Evolutionary conservation across 1,140 invertebrate species (phyloP), one percentile per base, ranked within the genome.

Genomic region (Palaemon carinicauda): DNA sequence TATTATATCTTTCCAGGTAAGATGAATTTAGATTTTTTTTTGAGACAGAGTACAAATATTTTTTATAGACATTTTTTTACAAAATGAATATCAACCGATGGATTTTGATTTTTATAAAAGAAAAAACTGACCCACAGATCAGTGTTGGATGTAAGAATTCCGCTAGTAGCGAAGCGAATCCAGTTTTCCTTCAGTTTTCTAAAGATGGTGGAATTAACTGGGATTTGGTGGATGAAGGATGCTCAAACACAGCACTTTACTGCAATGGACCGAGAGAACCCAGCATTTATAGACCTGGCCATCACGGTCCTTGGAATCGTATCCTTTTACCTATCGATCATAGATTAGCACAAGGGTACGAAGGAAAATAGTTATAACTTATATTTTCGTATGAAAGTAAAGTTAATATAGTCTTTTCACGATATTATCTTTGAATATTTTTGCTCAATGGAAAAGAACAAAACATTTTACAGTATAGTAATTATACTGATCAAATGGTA

Each of bases 281-380:
- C 56, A 92, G 91, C 83, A 89, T 90, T 51, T 92, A 92, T 84
- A 87, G 89, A 53, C 91, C 92, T 15, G 91, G 91, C 27, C 90
- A 91, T 52, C 91, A 91, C 83, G 89, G 89, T n/a, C 92, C 92
- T 87, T 92, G 92, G 92, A 92, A 91, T 9, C 82, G 92, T 41
- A 89, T 92, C 14, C 92, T 92, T 9, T 83, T 92, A 1, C 90
- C 91, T 81, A 90, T 92, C 3, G 88, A 89, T 74, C 88, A 89
- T 41, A 52, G 84, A n/a, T 60, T 89, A 15, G 73, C 87, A 17
- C 87, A 82, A 24, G 81, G 87, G 87, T 88, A 31, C 65, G 80
- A 12, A 0, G n/a, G 51, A 21, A 54, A 14, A 19, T 0, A 60
- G 24, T 17, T 24, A 1, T n/a, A 14, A n/a, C 50, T 3, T 10